phyloP scores from a whole-genome alignment of 1,140 invertebrate species.

The Drosophila tsacasi region DNA sequence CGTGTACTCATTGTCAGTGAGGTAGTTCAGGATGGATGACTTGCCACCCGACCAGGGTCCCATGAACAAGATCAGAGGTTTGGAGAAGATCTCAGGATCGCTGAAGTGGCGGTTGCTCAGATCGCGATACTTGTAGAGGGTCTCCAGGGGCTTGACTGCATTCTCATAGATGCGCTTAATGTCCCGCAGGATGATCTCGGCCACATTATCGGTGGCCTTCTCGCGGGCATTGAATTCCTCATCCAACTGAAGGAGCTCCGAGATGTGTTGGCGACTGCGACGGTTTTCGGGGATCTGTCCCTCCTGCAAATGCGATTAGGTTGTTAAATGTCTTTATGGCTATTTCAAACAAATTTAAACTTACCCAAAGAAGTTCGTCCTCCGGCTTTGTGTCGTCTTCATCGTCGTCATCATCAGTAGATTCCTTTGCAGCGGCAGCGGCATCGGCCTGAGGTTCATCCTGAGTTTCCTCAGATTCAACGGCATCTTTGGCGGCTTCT shows the following conservation, averaged over 20 bases:
- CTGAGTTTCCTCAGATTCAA: conserved; percentile 47
- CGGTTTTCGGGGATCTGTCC: conserved; percentile 91
- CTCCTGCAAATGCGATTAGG: conserved; percentile 85
- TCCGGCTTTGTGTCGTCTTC: conserved; percentile 86
- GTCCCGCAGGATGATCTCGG: conserved; percentile 92
- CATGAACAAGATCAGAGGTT: conserved; percentile 96
- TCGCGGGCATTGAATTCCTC: conserved; percentile 91
- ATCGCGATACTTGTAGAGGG: conserved; percentile 95
- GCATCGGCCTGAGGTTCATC: conserved; percentile 42
- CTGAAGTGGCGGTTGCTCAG: conserved; percentile 96
- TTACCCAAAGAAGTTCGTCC: conserved; percentile 88
- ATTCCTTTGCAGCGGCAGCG: conserved; percentile 30
- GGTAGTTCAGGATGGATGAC: conserved; percentile 97
- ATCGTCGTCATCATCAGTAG: conserved; percentile 57
- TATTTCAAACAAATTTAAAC: neutral
- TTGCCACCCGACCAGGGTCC: conserved; percentile 98
- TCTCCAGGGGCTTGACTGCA: conserved; percentile 95
- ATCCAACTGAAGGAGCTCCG: conserved; percentile 92
- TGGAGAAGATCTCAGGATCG: conserved; percentile 97
- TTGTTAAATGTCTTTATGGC: too few species aligned
- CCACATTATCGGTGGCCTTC: conserved; percentile 89
- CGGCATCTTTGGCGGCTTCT: conserved; percentile 38
- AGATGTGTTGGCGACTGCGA: conserved; percentile 92
- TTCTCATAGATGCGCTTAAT: conserved; percentile 95
- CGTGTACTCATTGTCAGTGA: conserved; percentile 94